Evolutionary conservation across 2,797 vertebrate genomes (phyloP), one percentile per base, ranked within the genome.

Genomic region (Eurystomus glaucurus): DNA sequence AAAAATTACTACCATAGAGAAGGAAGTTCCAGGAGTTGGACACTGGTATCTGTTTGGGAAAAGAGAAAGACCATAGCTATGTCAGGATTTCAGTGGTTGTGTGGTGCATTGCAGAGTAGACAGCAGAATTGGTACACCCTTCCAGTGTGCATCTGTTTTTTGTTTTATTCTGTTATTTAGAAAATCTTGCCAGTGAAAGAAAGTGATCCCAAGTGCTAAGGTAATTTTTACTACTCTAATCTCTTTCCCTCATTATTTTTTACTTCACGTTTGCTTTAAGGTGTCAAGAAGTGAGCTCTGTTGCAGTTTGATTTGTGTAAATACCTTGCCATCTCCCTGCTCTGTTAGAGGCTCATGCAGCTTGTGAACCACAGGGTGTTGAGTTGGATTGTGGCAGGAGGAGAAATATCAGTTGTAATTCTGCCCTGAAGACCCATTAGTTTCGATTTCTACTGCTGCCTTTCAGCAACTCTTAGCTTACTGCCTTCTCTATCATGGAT

Each of bases 11-110:
- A 5, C 33, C 37, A 3, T 22, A 33, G n/a, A 48, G 50, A 52
- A 83, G 64, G 45, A 62, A 87, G 62, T 39, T 82, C 8, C 2
- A 22, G 33, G 28, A 58, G 1, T 0, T 14, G 39, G 20, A 23
- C 85, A 54, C 14, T 86, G 12, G 2, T 71, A 12, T 43, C 2
- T 26, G 13, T 50, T 54, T 35, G 10, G 23, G 26, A 61, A n/a
- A 51, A 76, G 33, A 78, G 15, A 8, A 71, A 46, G 21, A 10
- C 20, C 86, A 28, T 4, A 14, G 12, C 10, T 79, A 4, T 43
- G 14, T 55, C 45, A 62, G 18, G 20, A 46, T 65, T 72, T 69
- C 2, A 1, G 31, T 7, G 0, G 5, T 29, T 46, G 22, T 0
- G 0, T 57, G 33, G 5, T 60, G 13, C 14, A 15, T 50, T 61